A percentile compares a stretch with the other conserved stretches of the same genome.
These are phyloP conservation scores for Achatina immaculata DNA, from an alignment of 1,140 invertebrate species.

Conservation along the genomic window DNA sequence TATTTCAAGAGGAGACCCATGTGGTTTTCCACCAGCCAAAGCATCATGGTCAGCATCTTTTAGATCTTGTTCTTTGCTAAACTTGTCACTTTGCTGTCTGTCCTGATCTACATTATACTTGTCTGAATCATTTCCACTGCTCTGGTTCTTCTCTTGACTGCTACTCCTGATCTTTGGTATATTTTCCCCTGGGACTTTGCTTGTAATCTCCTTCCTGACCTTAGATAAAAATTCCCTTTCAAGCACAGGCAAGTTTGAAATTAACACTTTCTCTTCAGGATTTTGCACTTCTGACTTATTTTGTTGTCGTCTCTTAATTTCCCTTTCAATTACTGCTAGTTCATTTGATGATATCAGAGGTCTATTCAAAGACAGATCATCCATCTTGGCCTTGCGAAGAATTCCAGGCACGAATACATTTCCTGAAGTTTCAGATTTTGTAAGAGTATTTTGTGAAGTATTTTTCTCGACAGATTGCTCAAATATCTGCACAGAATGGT, in stretches of 20 bases:
- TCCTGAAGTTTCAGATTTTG: not conserved
- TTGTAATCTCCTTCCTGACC: too few relatives aligned
- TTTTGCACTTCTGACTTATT: not conserved
- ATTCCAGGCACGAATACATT: not conserved
- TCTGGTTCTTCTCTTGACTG: not conserved
- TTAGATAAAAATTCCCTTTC: too few relatives aligned
- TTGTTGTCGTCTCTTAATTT: not conserved
- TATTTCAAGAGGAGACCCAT: too few relatives aligned
- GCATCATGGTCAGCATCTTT: too few relatives aligned
- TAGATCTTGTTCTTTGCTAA: too few relatives aligned
- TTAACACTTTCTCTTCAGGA: not conserved
- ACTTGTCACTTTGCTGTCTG: slow-evolving; percentile 8
- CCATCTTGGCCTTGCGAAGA: not conserved
- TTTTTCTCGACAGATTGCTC: too few relatives aligned
- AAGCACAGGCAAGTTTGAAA: too few relatives aligned
- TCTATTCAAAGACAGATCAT: not conserved
- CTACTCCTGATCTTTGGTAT: slow-evolving; percentile 7
- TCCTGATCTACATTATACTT: not conserved
- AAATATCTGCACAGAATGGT: too few relatives aligned
- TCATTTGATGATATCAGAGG: not conserved
- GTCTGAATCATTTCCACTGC: not conserved
- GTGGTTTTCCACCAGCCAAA: too few relatives aligned
- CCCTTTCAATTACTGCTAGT: not conserved
- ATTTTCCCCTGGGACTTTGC: too few relatives aligned
- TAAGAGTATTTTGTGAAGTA: too few relatives aligned